Evolutionary conservation across 2,113 vertebrate genomes (phyloP).

Genomic region (Haemorhous mexicanus): DNA sequence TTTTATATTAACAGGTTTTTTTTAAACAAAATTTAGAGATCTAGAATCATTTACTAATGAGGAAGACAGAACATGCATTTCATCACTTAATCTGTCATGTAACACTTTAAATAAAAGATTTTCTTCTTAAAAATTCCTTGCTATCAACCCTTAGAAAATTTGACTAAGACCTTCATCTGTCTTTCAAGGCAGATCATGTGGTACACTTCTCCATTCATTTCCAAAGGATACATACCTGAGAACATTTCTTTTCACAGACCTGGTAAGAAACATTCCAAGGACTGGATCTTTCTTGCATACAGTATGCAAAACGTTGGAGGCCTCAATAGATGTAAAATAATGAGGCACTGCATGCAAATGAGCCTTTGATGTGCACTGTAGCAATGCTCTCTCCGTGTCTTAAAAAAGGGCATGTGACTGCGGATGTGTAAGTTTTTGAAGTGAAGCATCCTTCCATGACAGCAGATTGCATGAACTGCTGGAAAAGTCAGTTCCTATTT

Average conservation of each 20-base stretch:
- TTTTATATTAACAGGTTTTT: neutral
- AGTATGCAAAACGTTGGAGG: neutral
- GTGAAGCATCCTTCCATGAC: neutral
- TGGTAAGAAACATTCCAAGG: neutral
- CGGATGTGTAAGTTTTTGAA: neutral
- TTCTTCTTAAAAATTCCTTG: neutral
- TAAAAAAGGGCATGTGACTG: neutral
- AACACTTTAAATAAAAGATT: neutral
- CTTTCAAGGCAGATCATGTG: neutral
- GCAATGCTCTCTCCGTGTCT: neutral
- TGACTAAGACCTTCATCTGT: neutral
- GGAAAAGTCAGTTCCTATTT: constrained; percentile 6
- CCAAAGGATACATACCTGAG: neutral
- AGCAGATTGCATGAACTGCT: neutral
- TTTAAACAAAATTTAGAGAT: neutral
- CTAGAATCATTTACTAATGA: neutral
- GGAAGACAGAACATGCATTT: neutral
- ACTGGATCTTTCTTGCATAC: neutral
- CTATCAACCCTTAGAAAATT: neutral
- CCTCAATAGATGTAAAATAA: constrained; percentile 32
- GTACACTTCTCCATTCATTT: neutral
- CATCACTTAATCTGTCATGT: neutral
- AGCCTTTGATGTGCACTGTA: neutral
- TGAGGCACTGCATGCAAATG: neutral
- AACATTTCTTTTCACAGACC: neutral